Evolutionary conservation across 2,888 invertebrate species (phyloP).

Genomic region (Macaria liturata): DNA sequence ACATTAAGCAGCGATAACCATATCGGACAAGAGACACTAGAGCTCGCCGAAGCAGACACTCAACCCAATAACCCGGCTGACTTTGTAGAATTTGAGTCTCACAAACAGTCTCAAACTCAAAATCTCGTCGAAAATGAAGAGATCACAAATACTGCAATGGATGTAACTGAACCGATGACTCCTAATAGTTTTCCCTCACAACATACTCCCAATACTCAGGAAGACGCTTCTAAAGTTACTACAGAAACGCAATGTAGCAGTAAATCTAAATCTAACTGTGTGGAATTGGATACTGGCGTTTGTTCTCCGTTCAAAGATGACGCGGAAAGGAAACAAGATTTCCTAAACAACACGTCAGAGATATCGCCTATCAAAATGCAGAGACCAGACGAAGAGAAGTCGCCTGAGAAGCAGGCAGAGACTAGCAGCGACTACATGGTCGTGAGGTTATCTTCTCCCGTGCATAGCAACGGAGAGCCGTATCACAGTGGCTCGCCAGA

Average conservation of each 20-base stretch:
- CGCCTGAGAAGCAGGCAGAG: constrained; percentile 51
- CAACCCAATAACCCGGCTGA: constrained; percentile 49
- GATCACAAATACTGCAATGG: constrained; percentile 2
- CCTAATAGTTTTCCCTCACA: neutral
- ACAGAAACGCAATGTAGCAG: neutral
- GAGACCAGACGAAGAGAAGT: constrained; percentile 62
- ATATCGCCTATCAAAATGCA: constrained; percentile 84
- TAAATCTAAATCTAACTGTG: constrained; percentile 1
- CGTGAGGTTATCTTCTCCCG: constrained; percentile 65
- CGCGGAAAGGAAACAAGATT: constrained; percentile 73
- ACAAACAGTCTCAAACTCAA: neutral
- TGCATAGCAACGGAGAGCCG: constrained; percentile 69
- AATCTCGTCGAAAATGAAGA: neutral
- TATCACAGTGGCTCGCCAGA: constrained; percentile 68
- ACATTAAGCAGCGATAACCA: constrained; percentile 41
- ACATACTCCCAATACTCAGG: neutral
- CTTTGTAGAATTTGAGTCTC: constrained; percentile 29
- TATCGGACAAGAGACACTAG: constrained; percentile 52
- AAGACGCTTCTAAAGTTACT: neutral
- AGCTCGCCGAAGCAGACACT: constrained; percentile 67
- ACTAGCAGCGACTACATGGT: constrained; percentile 66
- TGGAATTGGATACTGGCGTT: constrained; percentile 44
- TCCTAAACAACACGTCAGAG: constrained; percentile 82
- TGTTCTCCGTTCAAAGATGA: constrained; percentile 69
- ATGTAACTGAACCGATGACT: constrained; percentile 2